Base-by-base conservation (phyloP, 2,797 vertebrate species). In the Schizopygopsis malacanthus region DNA sequence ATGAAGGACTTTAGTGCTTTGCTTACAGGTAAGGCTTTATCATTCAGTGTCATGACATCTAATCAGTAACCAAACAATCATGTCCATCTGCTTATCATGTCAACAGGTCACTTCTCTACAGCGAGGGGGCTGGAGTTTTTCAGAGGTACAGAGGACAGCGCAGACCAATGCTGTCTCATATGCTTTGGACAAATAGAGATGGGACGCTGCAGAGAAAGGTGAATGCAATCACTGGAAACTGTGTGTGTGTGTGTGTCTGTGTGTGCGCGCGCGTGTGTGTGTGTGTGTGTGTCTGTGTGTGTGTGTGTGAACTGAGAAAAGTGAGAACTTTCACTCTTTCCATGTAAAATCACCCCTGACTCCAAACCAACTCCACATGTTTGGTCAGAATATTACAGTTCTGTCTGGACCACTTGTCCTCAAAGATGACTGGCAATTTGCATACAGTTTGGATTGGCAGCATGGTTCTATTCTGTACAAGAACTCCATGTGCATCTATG, bases 1-100 rank as follows among this genome's bases (percentile, higher is more conserved):
- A 69, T 13, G 52, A 37, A 69, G 28, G 37, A 56, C 76, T 43
- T 59, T 73, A 91, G 91, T 92, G 94, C 94, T 95, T 94, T 94
- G 94, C 83, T 90, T 92, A 90, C 54, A 89, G 25, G 81, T 79
- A 28, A 39, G 83, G 65, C 81, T 91, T 94, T 95, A 94, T 95
- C 93, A 90, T 86, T 59, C 69, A n/a, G 85, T 90, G 90, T 91
- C 92, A 90, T 84, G 90, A 89, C 88, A 92, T 92, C 87, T 94
- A 94, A 95, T 95, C 90, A 95, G 95, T 95, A 94, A 95, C 93
- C 86, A 81, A 78, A 75, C 82, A 84, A 82, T 92, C 85, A 69
- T 88, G 88, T 88, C 85, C 52, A 79, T 87, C 89, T 91, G 85
- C 87, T 93, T 91, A 94, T 93, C 86, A 85, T 89, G 92, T 94